Evolutionary conservation across 2,888 invertebrate species (phyloP).

Genomic region (Stenotaenia linearis): DNA sequence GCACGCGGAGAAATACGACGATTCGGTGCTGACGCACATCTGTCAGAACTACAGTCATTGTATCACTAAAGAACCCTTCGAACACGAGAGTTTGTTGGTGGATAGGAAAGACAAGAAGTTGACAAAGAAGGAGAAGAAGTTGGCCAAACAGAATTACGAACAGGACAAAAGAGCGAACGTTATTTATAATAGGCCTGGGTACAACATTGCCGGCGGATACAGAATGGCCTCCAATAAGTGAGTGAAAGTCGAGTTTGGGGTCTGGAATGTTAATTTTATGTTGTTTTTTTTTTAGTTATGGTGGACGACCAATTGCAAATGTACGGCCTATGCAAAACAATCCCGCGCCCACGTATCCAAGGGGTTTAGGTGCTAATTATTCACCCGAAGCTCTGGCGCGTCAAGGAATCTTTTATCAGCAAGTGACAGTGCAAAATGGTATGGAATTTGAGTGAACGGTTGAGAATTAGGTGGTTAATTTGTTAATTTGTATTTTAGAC

Average conservation of each 20-base stretch:
- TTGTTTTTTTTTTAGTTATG: neutral
- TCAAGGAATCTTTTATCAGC: conserved; percentile 92
- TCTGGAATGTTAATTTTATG: neutral
- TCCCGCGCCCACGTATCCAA: conserved; percentile 42
- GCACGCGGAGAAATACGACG: conserved; percentile 67
- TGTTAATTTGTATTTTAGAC: no score
- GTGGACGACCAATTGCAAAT: neutral
- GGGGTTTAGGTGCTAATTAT: conserved; percentile 35
- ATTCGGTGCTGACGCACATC: conserved; percentile 71
- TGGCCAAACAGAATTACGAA: conserved; percentile 89
- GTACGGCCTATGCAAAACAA: conserved; percentile 72
- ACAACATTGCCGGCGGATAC: neutral
- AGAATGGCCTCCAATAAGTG: neutral
- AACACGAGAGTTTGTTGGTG: conserved; percentile 88
- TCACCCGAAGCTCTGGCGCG: conserved; percentile 38
- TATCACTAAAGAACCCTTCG: conserved; percentile 70
- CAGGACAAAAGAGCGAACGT: conserved; percentile 69
- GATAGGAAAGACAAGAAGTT: conserved; percentile 92
- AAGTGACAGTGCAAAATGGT: conserved; percentile 85
- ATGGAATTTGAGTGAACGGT: conserved; percentile 38
- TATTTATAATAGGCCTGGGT: conserved; percentile 29
- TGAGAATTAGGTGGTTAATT: no score
- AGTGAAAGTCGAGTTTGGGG: neutral
- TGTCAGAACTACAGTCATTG: conserved; percentile 50
- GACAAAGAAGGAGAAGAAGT: conserved; percentile 84